Evolutionary conservation across 2,888 invertebrate species (phyloP).

Genomic region (Lasioglossum lativentre): DNA sequence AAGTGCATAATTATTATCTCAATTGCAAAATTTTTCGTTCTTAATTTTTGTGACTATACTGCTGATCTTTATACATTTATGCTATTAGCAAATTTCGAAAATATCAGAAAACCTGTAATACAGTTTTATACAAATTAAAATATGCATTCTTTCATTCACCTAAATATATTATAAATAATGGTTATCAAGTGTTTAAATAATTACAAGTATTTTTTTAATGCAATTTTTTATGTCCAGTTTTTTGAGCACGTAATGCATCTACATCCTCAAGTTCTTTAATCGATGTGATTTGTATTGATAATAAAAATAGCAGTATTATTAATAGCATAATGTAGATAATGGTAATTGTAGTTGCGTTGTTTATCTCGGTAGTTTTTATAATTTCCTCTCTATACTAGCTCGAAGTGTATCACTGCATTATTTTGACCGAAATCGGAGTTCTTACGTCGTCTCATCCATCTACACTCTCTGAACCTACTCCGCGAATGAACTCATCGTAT

Average conservation of each 20-base stretch:
- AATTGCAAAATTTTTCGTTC: background rate
- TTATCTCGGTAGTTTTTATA: background rate
- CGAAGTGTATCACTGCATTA: slow-evolving; percentile 2
- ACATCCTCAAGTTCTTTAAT: background rate
- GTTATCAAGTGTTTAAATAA: background rate
- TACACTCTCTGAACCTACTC: slow-evolving; percentile 23
- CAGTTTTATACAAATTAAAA: background rate
- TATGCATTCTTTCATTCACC: background rate
- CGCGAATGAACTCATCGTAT: slow-evolving; percentile 30
- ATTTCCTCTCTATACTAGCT: background rate
- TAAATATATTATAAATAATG: background rate
- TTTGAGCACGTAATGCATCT: background rate
- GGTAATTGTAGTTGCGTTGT: background rate
- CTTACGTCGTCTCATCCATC: slow-evolving; percentile 7
- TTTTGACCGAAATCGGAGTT: slow-evolving; percentile 11
- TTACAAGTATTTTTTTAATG: background rate
- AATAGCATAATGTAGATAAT: background rate
- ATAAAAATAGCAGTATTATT: background rate
- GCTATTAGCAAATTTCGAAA: background rate
- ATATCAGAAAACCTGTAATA: background rate
- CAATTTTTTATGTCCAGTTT: background rate
- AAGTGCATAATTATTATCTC: background rate
- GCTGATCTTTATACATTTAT: background rate
- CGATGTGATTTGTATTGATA: background rate
- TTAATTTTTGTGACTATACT: no score